Evolutionary conservation across 1,140 invertebrate species (phyloP).

Genomic region (Heterodera carotae): DNA sequence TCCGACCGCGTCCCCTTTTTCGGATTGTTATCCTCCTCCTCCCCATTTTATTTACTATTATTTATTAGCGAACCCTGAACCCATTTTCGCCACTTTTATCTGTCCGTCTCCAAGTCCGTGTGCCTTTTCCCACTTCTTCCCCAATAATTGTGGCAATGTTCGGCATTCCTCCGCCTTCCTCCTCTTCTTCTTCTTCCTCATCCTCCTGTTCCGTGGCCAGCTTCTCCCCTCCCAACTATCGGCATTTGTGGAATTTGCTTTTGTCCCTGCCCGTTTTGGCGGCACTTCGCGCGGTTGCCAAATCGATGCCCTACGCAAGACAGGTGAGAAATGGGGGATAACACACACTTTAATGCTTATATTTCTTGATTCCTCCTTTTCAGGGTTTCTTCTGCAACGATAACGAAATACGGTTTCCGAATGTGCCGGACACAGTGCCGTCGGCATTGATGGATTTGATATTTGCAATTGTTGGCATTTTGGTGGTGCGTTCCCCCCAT

Average conservation of each 20-base stretch:
- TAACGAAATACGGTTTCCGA: constrained; percentile 56
- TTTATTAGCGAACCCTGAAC: not conserved
- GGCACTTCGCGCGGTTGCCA: constrained; percentile 10
- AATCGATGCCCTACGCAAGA: constrained; percentile 34
- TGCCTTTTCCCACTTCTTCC: not conserved
- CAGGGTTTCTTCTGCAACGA: constrained; percentile 59
- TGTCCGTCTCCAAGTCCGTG: not conserved
- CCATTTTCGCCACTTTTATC: not conserved
- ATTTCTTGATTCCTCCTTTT: not conserved
- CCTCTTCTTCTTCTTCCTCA: constrained; percentile 8
- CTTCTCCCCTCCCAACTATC: constrained; percentile 22
- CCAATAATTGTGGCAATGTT: not conserved
- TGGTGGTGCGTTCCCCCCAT: constrained; percentile 48
- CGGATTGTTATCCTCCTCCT: too few species aligned
- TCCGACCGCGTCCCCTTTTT: too few species aligned
- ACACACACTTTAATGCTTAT: not conserved
- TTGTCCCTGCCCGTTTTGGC: constrained; percentile 36
- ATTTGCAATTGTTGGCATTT: constrained; percentile 43
- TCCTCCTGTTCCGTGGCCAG: constrained; percentile 11
- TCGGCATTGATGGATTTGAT: constrained; percentile 47
- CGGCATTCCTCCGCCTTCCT: not conserved
- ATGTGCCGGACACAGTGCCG: constrained; percentile 44
- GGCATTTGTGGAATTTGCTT: constrained; percentile 24
- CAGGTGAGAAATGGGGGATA: constrained; percentile 33
- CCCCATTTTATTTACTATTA: not conserved